Evolutionary conservation across 2,888 invertebrate genomes (phyloP).

Genomic region (Conchocele bisecta): DNA sequence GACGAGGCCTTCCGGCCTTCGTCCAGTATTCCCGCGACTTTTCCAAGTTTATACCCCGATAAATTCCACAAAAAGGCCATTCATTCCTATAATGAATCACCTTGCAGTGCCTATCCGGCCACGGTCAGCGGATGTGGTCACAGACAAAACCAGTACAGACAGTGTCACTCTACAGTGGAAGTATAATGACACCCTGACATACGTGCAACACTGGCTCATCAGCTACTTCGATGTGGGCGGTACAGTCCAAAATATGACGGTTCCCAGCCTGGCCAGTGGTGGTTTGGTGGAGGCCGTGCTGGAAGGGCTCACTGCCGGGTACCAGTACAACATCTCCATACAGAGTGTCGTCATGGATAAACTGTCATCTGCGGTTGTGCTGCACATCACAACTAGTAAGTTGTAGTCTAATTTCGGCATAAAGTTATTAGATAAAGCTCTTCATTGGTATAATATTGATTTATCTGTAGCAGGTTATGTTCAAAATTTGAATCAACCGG

Average conservation of each 20-base stretch:
- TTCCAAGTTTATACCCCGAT: too few relatives aligned
- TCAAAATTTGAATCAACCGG: too few relatives aligned
- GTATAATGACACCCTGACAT: constrained; percentile 56
- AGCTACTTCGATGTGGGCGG: constrained; percentile 40
- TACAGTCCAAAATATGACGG: constrained; percentile 16
- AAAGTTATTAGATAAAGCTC: neutral
- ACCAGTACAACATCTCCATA: constrained; percentile 63
- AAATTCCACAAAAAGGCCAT: too few relatives aligned
- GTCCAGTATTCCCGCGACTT: too few relatives aligned
- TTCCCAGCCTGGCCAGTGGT: constrained; percentile 39
- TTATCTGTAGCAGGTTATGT: too few relatives aligned
- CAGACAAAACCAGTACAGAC: constrained; percentile 46
- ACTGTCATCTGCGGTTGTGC: constrained; percentile 41
- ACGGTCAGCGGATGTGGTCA: constrained; percentile 18
- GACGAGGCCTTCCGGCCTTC: too few relatives aligned
- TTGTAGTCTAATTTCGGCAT: too few relatives aligned
- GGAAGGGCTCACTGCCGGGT: constrained; percentile 60
- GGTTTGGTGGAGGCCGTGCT: constrained; percentile 45
- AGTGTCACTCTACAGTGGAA: constrained; percentile 62
- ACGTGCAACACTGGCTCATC: constrained; percentile 62
- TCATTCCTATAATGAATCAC: too few relatives aligned
- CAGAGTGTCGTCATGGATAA: constrained; percentile 55
- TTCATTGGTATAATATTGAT: too few relatives aligned
- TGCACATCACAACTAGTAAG: constrained; percentile 18
- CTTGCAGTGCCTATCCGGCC: constrained; percentile 67